Evolutionary conservation across 2,888 invertebrate genomes (phyloP), one percentile per base, ranked within the genome.

Genomic region (Philhelius pedissequus): DNA sequence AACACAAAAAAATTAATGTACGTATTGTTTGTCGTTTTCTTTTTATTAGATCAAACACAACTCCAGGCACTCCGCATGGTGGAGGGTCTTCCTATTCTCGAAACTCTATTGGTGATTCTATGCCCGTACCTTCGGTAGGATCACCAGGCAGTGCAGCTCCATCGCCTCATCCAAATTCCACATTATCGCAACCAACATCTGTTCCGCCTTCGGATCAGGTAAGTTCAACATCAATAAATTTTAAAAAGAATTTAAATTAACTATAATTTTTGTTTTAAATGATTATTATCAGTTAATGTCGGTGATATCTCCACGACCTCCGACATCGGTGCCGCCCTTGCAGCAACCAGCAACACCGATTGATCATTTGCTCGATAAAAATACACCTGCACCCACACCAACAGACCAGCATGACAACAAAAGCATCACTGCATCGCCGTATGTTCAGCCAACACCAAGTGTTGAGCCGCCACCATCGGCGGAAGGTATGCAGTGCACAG

Each of bases 161-260:
- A 3, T 95, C 95, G 68, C 96, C 95, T 27, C 90, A 89, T 88
- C 90, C 91, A 20, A 90, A 90, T 87, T 91, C 91, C 70, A 94
- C 95, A 71, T 94, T 95, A 87, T 95, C 95, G 84, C 95, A 96
- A 88, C 95, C 94, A 86, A 94, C 95, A 9, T 94, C 94, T 13
- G 94, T 94, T 86, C 94, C 94, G 79, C 94, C 94, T 56, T 92
- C 92, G 83, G 92, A 92, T 88, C 92, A 92, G 88, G 92, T 92
- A 89, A 89, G 87, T 88, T 32, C 1, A 27, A 15, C 0, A 27
- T 6, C 27, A 30, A 5, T 11, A 13, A 3, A 11, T 52, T n/a
- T 25, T 22, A n/a, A 13, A n/a, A 13, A 11, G 0, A 38, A 32
- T 48, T 15, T 35, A 52, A 58, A 9, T 25, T 27, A n/a, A n/a